phyloP scores from a whole-genome alignment of 2,888 invertebrate species.

The Yponomeuta cagnagella region DNA sequence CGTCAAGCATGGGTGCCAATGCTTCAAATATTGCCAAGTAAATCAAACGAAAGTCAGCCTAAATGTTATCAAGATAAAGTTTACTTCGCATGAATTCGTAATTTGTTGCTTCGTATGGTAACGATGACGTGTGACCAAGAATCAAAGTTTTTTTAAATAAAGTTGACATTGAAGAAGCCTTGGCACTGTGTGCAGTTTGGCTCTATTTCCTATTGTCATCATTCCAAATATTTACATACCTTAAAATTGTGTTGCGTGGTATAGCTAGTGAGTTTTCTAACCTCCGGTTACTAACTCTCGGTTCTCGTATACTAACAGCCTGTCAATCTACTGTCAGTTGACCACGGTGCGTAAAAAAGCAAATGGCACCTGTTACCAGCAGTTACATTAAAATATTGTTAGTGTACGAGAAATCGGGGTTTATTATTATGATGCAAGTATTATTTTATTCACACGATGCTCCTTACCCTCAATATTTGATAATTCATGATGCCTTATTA shows the following conservation, averaged over 20 bases:
- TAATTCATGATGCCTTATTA: too few relatives aligned
- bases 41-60: neutral
- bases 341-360: too few relatives aligned
- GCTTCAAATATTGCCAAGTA: neutral
- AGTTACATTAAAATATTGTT: too few relatives aligned
- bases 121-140: conserved; percentile 19
- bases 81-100: neutral
- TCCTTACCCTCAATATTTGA: too few relatives aligned
- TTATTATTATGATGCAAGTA: too few relatives aligned
- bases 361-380: too few relatives aligned
- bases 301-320: too few relatives aligned
- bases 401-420: too few relatives aligned
- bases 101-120: neutral
- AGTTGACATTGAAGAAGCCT: conserved; percentile 6
- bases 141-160: conserved; percentile 17
- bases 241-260: neutral
- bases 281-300: too few relatives aligned
- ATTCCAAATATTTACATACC: neutral
- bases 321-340: too few relatives aligned
- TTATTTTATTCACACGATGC: too few relatives aligned
- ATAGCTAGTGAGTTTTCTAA: too few relatives aligned
- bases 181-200: neutral
- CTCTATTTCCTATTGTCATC: neutral
- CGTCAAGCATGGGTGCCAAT: conserved; percentile 36
- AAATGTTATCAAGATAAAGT: neutral